Evolutionary conservation across 2,888 invertebrate genomes (phyloP).

Genomic region (Pammene fasciana): DNA sequence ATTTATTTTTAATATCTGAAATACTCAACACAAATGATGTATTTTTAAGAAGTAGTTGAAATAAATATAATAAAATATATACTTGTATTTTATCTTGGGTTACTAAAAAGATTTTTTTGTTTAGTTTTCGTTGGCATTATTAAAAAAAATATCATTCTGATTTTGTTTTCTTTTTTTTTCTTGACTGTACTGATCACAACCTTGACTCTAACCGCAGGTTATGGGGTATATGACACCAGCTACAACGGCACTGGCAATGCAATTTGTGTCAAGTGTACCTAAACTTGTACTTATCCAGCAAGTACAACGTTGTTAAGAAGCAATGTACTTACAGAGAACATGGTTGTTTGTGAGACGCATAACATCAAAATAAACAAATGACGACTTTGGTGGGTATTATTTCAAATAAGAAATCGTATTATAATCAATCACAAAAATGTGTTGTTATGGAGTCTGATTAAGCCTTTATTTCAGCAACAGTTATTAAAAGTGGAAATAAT

Average conservation of each 20-base stretch:
- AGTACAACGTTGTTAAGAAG: constrained; percentile 21
- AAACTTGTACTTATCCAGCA: constrained; percentile 16
- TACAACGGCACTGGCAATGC: constrained; percentile 59
- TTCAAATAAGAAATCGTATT: too few relatives aligned
- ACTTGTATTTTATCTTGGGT: not conserved
- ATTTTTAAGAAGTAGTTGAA: too few relatives aligned
- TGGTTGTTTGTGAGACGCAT: too few relatives aligned
- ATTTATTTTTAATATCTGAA: not conserved
- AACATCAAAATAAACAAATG: too few relatives aligned
- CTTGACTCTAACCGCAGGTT: constrained; percentile 62
- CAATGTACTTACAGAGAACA: not conserved
- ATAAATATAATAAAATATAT: too few relatives aligned
- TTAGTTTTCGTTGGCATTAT: not conserved
- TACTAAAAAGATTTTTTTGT: not conserved
- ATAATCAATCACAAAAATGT: too few relatives aligned
- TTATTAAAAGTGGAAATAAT: too few relatives aligned
- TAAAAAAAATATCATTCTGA: not conserved
- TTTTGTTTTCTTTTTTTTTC: constrained; percentile 46
- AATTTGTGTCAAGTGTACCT: constrained; percentile 58
- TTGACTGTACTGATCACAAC: constrained; percentile 54
- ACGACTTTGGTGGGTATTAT: too few relatives aligned
- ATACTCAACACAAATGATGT: too few relatives aligned
- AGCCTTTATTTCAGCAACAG: too few relatives aligned
- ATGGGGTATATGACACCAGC: constrained; percentile 51
- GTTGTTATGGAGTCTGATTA: too few relatives aligned